Percentiles rank a stretch among this genome's conserved stretches.
phyloP scores from a whole-genome alignment of 2,797 vertebrate genomes.

The Luscinia megarhynchos region DNA sequence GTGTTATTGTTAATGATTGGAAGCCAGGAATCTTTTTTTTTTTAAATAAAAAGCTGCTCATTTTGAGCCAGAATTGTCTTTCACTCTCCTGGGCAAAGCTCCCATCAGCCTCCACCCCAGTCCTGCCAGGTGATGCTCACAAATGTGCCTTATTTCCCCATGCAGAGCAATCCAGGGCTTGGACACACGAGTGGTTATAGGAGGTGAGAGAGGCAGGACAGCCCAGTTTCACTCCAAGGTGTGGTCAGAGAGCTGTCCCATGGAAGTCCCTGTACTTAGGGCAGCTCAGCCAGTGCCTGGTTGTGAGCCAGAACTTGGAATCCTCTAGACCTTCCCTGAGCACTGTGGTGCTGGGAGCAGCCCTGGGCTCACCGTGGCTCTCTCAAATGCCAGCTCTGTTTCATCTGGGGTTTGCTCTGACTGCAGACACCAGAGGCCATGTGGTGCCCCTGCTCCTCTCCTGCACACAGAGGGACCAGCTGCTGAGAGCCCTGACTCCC shows the following conservation, averaged over 20 bases:
- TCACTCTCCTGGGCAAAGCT: background rate
- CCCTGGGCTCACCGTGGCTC: background rate
- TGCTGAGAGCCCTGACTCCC: background rate
- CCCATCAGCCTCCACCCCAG: background rate
- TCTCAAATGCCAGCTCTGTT: background rate
- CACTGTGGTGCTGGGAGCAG: background rate
- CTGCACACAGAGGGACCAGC: background rate
- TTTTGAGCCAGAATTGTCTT: background rate
- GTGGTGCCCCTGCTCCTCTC: background rate
- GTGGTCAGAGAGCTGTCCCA: background rate
- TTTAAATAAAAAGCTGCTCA: background rate
- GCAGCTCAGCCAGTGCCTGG: background rate
- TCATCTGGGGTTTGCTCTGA: background rate
- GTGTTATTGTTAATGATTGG: background rate
- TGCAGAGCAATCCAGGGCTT: background rate
- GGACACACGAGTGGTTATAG: background rate
- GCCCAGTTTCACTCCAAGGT: background rate
- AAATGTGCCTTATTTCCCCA: background rate
- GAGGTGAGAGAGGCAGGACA: background rate
- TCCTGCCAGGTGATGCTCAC: background rate
- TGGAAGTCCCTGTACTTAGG: fast-evolving
- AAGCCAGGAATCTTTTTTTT: background rate
- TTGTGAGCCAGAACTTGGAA: background rate
- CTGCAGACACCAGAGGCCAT: background rate
- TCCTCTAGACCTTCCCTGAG: background rate